These are phyloP conservation scores for Mastomys natalensis DNA, from an alignment of 2,113 vertebrate genomes.

Conservation along the genomic window DNA sequence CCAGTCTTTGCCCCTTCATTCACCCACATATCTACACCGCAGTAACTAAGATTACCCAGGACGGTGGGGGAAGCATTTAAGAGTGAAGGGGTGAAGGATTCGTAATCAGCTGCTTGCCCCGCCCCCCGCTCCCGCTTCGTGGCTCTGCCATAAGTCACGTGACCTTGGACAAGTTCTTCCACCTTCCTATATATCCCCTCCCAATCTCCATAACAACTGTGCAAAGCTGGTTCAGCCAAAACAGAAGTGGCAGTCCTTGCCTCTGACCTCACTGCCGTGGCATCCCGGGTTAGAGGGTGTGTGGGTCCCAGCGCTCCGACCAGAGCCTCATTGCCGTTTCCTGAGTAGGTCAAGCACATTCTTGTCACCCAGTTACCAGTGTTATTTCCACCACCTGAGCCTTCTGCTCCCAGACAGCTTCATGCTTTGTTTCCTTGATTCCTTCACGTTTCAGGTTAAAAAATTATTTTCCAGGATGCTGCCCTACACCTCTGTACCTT, in stretches of 20 bases:
- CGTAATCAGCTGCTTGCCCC: not conserved
- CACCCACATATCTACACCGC: not conserved
- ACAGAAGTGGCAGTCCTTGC: not conserved
- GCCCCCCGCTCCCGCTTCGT: too few relatives aligned
- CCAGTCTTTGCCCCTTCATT: not conserved
- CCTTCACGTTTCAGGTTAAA: not conserved
- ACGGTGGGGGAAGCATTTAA: too few relatives aligned
- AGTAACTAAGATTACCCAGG: not conserved
- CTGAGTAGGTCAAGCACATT: not conserved
- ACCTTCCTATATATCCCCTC: not conserved
- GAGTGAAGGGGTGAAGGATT: not conserved
- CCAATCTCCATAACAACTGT: not conserved
- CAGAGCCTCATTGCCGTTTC: not conserved
- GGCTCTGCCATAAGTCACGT: not conserved
- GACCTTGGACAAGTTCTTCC: not conserved
- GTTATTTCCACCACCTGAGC: not conserved
- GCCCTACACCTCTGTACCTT: too few relatives aligned
- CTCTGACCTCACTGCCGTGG: not conserved
- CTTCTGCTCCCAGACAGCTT: not conserved
- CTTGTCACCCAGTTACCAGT: not conserved
- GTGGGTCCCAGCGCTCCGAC: not conserved
- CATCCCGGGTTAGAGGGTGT: not conserved
- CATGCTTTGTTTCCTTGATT: not conserved
- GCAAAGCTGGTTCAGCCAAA: not conserved
- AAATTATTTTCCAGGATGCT: not conserved